Evolutionary conservation across 2,113 vertebrate species (phyloP).

Genomic region (Microtus richardsoni): DNA sequence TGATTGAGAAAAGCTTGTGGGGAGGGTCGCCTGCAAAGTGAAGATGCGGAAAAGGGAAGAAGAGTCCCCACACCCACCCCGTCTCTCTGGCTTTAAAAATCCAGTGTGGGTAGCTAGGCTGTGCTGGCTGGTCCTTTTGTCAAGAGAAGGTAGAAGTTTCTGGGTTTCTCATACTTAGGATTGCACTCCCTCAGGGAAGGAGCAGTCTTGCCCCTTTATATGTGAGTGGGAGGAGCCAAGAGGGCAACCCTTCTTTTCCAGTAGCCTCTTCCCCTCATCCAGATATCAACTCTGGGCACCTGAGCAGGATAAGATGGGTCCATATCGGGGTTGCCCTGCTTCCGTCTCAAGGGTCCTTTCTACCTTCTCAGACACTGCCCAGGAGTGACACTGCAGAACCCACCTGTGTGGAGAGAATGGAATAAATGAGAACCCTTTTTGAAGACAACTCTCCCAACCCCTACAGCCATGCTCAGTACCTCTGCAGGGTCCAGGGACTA

Average conservation of each 20-base stretch:
- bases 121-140: background rate
- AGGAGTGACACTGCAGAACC: background rate
- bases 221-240: background rate
- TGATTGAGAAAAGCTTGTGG: background rate
- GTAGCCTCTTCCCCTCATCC: background rate
- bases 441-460: background rate
- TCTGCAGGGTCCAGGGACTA: background rate
- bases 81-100: background rate
- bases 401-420: background rate
- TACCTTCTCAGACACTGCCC: background rate
- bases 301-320: background rate
- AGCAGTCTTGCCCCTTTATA: background rate
- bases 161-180: background rate
- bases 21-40: background rate
- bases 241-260: background rate
- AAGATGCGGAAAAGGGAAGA: background rate
- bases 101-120: background rate
- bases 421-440: background rate
- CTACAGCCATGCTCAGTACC: no score
- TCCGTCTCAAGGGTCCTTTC: background rate
- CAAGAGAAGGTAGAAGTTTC: background rate
- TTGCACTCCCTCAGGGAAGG: background rate
- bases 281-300: background rate
- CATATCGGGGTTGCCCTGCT: background rate
- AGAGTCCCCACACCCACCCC: background rate